Percentiles rank a stretch among this genome's conserved stretches.
Conservation (phyloP, 2,888 invertebrate species). For the Pseudoips prasinana region DNA sequence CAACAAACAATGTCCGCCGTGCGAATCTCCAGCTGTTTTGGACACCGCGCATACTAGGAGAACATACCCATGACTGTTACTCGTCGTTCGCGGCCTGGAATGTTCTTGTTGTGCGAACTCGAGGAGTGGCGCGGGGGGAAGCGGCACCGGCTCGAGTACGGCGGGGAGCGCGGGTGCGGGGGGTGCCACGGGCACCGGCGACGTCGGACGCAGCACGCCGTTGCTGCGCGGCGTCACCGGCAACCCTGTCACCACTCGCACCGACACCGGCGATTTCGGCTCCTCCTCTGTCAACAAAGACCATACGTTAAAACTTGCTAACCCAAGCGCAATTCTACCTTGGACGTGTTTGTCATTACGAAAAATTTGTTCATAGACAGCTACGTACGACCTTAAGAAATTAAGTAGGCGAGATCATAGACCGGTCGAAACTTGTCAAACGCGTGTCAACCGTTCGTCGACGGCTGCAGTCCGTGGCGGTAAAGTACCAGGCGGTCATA, state of each 20-base stretch:
- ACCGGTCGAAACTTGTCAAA: slow-evolving; percentile 69
- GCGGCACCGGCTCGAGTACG: slow-evolving; percentile 35
- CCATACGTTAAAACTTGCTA: slow-evolving; percentile 28
- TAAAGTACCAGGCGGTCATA: slow-evolving; percentile 77
- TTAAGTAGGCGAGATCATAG: slow-evolving; percentile 20
- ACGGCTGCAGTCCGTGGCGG: slow-evolving; percentile 79
- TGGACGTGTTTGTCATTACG: slow-evolving; percentile 5
- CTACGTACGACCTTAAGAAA: slow-evolving; percentile 16
- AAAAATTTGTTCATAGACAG: slow-evolving; percentile 7
- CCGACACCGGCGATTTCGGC: slow-evolving; percentile 70
- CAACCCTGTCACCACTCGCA: slow-evolving; percentile 65
- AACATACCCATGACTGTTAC: slow-evolving; percentile 74
- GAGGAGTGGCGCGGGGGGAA: slow-evolving; percentile 57
- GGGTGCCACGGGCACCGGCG: slow-evolving; percentile 39
- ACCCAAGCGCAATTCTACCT: neutral
- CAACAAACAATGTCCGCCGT: slow-evolving; percentile 6
- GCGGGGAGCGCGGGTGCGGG: slow-evolving; percentile 35
- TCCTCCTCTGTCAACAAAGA: slow-evolving; percentile 74
- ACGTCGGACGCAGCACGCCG: slow-evolving; percentile 51
- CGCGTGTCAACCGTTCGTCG: slow-evolving; percentile 73
- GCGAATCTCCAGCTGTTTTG: slow-evolving; percentile 67
- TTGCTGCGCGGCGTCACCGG: slow-evolving; percentile 63
- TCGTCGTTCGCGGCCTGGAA: slow-evolving; percentile 76
- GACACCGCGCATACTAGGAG: slow-evolving; percentile 62
- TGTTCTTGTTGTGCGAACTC: slow-evolving; percentile 79